Evolutionary conservation across 2,113 vertebrate genomes (phyloP), one percentile per base, ranked within the genome.

Genomic region (Ploceus nigricollis): DNA sequence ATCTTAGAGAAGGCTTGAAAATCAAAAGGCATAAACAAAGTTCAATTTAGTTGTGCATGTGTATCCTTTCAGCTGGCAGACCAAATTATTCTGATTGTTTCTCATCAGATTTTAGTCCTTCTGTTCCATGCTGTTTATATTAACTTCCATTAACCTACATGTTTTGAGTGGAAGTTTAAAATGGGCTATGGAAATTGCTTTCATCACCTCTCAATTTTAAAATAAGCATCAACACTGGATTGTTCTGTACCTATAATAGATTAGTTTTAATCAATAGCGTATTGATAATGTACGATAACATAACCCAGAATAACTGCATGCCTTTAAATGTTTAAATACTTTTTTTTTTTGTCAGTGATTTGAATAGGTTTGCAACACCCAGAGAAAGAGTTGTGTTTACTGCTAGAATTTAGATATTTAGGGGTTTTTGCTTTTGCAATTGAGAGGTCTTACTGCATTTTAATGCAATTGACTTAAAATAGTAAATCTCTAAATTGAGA

Each of bases 101-200:
- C 96, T 97, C 94, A 97, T 98, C 97, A 95, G 96, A 94, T 97
- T 97, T 93, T 95, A 96, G 94, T 90, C 97, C 96, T 97, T 96
- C 96, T 97, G 95, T 96, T 96, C 95, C 13, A 13, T 91, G 61
- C 93, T 98, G 97, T 98, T 98, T 98, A 98, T 86, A 87, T 95
- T 97, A 98, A 97, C 93, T 98, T 98, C 97, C 97, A 98, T 98
- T 98, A 98, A 97, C 95, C 91, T 94, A 72, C 94, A 73, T 96
- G 91, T 97, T 97, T 92, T 97, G 95, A 97, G 94, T 97, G 94
- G 93, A 97, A 97, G 95, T 97, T 97, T 97, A 96, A 98, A 97
- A 96, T 91, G 92, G 75, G 54, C 92, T 88, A 89, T 90, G 96
- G 93, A 97, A 97, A 97, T 96, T 91, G 82, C 97, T 98, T 98